Base-by-base conservation (phyloP, 2,888 invertebrate species). In the Megamerina dolium region DNA sequence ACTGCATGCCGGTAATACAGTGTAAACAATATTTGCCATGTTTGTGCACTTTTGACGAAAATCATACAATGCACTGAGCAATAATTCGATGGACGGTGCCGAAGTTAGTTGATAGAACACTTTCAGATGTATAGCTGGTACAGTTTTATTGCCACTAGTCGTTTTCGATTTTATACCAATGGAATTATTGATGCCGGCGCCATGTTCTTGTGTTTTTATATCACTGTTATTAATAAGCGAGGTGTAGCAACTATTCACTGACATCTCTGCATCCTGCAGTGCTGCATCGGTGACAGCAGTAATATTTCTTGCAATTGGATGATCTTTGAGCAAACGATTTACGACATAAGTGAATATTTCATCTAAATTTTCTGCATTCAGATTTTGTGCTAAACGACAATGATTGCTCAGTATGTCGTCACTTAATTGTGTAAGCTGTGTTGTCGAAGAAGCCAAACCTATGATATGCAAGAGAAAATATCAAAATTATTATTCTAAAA, bases 1-100 rank as follows among this genome's bases (percentile, higher is more conserved):
- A 66, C 83, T 83, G 53, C 80, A 77, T 52, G 87, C 88, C 39
- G 90, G 90, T 72, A 89, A 77, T 48, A 85, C 77, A 12, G 85
- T 87, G 56, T 82, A 81, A 44, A 83, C 83, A 53, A 86, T 76
- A 39, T 56, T 52, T 61, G 68, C 58, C 68, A 75, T 56, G 62
- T 75, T 64, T 63, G 74, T 74, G 67, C 76, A 63, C 64, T 79
- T 76, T 32, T 60, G 54, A 23, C 70, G 67, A 50, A 73, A 67
- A 43, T 73, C 68, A 42, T 73, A 62, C 36, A 77, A 53, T 26
- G 73, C 67, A 35, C 68, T 64, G 12, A 72, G 53, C 42, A 77
- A 60, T 37, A 73, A 52, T 37, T 70, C 69, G 13, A 71, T 65
- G 32, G 76, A 70, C 34, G 78, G 74, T 33, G 75, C 70, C 49